Evolutionary conservation across 2,888 invertebrate species (phyloP), one percentile per base, ranked within the genome.

Genomic region (Yponomeuta plumbellus): DNA sequence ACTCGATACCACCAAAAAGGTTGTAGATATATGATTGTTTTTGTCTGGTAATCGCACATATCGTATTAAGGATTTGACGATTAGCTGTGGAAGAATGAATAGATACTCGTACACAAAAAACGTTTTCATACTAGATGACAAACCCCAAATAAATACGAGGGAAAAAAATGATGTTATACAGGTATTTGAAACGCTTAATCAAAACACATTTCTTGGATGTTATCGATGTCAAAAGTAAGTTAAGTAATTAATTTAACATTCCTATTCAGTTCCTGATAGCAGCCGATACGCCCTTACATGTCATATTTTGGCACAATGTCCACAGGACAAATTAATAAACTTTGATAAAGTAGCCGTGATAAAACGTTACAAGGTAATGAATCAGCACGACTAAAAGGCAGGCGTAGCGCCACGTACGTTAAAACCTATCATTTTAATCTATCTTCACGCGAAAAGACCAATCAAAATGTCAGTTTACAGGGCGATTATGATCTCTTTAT

Each of bases 391-490:
- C n/a, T 21, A 65, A n/a, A 65, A 64, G 34, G 56, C 52, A 44
- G n/a, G 26, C 44, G 57, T 65, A 65, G 23, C 65, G 26, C 20
- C 20, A 39, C 26, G 17, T 39, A 59, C n/a, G 21, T 65, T 65
- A 65, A 23, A 57, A 21, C 65, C n/a, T 65, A 65, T 65, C 65
- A 26, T 59, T 39, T 40, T 59, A 59, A 58, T 65, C 65, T 59
- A 59, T 65, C 65, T 65, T 21, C 23, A 13, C 21, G 65, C 23
- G 65, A 59, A 40, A 59, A 40, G 65, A 65, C 65, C 65, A 59
- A 58, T 65, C 65, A 65, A 65, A 65, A 59, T 23, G 65, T 65
- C 65, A 65, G 40, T 11, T 59, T 26, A 34, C 34, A 17, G 44
- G 21, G 6, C 34, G 62, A 62, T 34, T 39, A 39, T n/a, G 26